Evolutionary conservation across 2,797 vertebrate species (phyloP), one percentile per base, ranked within the genome.

Genomic region (Arrhamphus sclerolepis): DNA sequence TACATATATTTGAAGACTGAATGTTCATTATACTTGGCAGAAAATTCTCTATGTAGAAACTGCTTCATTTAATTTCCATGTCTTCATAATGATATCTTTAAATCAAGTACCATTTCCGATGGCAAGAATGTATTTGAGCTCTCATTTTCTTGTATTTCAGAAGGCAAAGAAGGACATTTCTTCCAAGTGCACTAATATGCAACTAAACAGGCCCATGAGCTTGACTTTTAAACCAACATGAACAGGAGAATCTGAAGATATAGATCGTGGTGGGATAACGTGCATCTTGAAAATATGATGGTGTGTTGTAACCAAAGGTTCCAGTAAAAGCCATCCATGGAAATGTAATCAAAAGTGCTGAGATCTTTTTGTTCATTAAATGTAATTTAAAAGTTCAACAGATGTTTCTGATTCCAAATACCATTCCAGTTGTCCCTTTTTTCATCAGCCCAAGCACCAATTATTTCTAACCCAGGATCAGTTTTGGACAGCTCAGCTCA

Each of bases 211-310:
- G 42, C 38, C 9, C 29, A 14, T 51, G 29, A 57, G n/a, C 8
- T 34, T 16, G 42, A 46, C 6, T 41, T 40, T 54, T 8, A 54
- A 47, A n/a, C 6, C 26, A 54, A 42, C n/a, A 55, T 40, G n/a
- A 55, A 54, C 38, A 24, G 17, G 38, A 19, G 3, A 49, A 57
- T 14, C 34, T 38, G 34, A 38, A 38, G 16, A n/a, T 17, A 5
- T 19, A 19, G 24, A 19, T 20, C 28, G 5, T 1, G 13, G 7
- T 18, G 6, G 11, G 16, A 44, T 61, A 7, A 41, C 11, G 13
- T n/a, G 18, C 19, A 29, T 31, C 18, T 49, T 4, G 26, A 58
- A 53, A 49, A 14, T 19, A 40, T 43, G 41, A 65, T 18, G 13
- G 24, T 38, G 28, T 41, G 9, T 64, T 20, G 53, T 0, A 46